Percentiles rank a stretch among this genome's conserved stretches.
Conservation (phyloP, 2,113 vertebrate genomes). For the Todiramphus chloris region DNA sequence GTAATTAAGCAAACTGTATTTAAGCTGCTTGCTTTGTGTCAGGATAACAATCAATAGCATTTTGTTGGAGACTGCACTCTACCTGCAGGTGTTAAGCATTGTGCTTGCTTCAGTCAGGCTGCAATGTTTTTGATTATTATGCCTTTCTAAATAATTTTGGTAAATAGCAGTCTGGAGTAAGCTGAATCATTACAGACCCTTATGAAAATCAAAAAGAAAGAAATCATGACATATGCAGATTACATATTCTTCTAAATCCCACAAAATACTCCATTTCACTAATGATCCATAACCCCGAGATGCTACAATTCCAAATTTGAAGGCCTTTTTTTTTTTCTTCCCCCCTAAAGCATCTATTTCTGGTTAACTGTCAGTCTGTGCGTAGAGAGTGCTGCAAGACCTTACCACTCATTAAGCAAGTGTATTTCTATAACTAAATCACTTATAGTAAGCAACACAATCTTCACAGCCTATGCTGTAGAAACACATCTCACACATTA, state of each 20-base stretch:
- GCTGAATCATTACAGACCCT: background rate
- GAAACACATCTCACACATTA: background rate
- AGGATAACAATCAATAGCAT: constrained; percentile 69
- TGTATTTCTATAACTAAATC: background rate
- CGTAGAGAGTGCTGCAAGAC: background rate
- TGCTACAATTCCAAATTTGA: background rate
- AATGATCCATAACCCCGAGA: background rate
- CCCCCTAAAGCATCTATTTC: background rate
- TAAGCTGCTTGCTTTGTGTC: constrained; percentile 63
- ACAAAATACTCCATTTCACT: constrained; percentile 15
- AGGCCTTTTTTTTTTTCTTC: background rate
- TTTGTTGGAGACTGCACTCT: constrained; percentile 72
- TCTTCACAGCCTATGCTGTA: background rate
- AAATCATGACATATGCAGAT: constrained; percentile 17
- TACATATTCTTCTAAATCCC: background rate
- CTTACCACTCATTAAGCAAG: background rate
- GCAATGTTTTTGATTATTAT: constrained; percentile 8
- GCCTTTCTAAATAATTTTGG: constrained; percentile 36
- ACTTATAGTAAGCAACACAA: background rate
- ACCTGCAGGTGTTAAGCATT: constrained; percentile 70
- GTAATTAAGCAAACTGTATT: constrained; percentile 78
- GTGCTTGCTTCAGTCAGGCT: constrained; percentile 68
- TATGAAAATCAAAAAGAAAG: constrained; percentile 32
- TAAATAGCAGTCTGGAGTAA: constrained; percentile 23
- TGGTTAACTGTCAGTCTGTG: background rate